A percentile compares a stretch with the other conserved stretches of the same genome.
These are phyloP conservation scores for Ecdyonurus torrentis DNA, from an alignment of 2,888 invertebrate species.

Conservation along the genomic window DNA sequence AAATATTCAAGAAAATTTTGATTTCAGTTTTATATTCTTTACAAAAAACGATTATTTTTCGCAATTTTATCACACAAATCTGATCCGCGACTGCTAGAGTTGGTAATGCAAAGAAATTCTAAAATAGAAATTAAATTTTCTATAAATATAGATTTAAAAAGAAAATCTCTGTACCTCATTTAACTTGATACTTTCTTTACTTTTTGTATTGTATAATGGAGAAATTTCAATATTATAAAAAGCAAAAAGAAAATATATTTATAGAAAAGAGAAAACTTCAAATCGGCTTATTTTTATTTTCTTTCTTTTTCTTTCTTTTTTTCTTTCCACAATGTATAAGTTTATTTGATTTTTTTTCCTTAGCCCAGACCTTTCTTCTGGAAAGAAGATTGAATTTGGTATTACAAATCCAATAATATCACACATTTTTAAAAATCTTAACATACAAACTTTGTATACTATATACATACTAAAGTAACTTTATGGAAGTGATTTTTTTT, in stretches of 20 bases:
- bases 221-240: not conserved
- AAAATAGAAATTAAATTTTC: no score
- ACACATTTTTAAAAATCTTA: no score
- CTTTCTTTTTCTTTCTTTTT: not conserved
- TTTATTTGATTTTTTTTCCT: not conserved
- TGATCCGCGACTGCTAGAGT: no score
- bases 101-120: no score
- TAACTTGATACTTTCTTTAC: not conserved
- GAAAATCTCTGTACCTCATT: not conserved
- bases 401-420: not conserved
- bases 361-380: no score
- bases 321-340: not conserved
- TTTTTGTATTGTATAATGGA: not conserved
- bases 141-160: not conserved
- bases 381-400: not conserved
- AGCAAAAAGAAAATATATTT: not conserved
- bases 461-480: no score
- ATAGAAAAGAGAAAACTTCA: not conserved
- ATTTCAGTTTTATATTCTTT: no score
- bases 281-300: not conserved
- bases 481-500: no score
- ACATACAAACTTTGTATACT: no score
- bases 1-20: no score
- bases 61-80: no score
- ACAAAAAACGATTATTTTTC: no score